Base-by-base conservation (phyloP, 2,113 vertebrate genomes). In the Athene noctua region DNA sequence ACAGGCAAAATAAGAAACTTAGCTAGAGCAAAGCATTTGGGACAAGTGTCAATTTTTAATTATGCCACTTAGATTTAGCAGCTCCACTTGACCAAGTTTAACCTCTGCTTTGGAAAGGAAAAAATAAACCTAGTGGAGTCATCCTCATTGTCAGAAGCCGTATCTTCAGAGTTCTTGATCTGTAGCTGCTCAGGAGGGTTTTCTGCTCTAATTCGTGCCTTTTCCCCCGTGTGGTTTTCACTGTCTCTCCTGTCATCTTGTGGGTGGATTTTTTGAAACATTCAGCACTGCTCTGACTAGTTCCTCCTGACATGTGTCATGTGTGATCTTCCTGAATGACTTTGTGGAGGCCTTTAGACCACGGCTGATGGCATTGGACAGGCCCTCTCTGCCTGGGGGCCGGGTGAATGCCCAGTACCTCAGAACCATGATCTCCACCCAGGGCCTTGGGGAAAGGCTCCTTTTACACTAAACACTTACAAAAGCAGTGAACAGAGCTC, bases 31-130 rank as follows among this genome's bases (percentile, higher is more conserved):
- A 51, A 70, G 88, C 83, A 51, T 59, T 30, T 57, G 80, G 87
- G 82, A 81, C 51, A 46, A 81, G 80, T 68, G 90, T 94, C 81
- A 79, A 88, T 94, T 78, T 94, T 94, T 94, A 88, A 91, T 93
- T 59, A 13, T 21, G 74, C 66, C 71, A 55, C 80, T 94, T 86
- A 52, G 19, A 36, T 44, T 59, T 26, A 74, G 93, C 61, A 79
- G 55, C 80, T 79, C 29, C 80, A 82, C 75, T 94, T 94, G 93
- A 93, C 70, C 75, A 88, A 78, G 40, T 65, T 91, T 78, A 91
- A 82, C 93, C 93, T 88, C 59, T 38, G 34, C 80, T 83, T 65
- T 46, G 80, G 65, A 65, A 68, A 21, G 59, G 54, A 29, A 25
- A 25, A 29, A 67, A 18, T 63, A 52, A 72, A 63, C 72, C 10